Base-by-base conservation (phyloP, 2,797 vertebrate species). In the Liparis tanakae region DNA sequence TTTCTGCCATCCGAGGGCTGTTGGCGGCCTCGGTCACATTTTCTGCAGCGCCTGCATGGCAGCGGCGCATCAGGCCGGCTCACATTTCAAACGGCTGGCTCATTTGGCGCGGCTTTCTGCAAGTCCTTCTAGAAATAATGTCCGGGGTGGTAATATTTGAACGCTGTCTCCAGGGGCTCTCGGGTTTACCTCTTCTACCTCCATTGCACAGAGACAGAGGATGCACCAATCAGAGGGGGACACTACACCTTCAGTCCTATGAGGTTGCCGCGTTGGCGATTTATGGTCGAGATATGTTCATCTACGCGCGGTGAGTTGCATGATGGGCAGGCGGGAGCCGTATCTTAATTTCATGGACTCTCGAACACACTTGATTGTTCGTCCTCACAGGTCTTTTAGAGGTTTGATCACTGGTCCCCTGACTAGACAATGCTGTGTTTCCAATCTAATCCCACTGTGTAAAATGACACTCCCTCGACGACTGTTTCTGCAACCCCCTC, bases 101-200 rank as follows among this genome's bases (percentile, higher is more conserved):
- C 79, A 62, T 88, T 88, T 90, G 85, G 85, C 87, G 76, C 48
- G 44, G 78, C 82, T 78, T 89, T 91, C 85, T 81, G 85, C 89
- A 81, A 91, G 90, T 89, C 83, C 85, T 86, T 90, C 92, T 93
- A 87, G 88, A 94, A 95, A 94, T 94, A 93, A 92, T 93, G 92
- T 90, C 87, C 58, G 79, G 67, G 86, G 90, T 91, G 87, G 84
- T 90, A 85, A 91, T 93, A 94, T 95, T 91, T 93, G 91, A 93
- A 91, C 78, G 76, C 88, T 93, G 91, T 94, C 93, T 94, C 93
- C 85, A 82, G 89, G 92, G 90, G 85, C 83, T 89, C 87, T 90
- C 74, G 65, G 71, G 71, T 79, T 81, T 76, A 65, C 84, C 85
- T 71, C 74, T 44, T 75, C 74, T 85, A 85, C 79, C 79, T 75